Conservation (phyloP, 2,797 vertebrate species). For the Erethizon dorsatum region DNA sequence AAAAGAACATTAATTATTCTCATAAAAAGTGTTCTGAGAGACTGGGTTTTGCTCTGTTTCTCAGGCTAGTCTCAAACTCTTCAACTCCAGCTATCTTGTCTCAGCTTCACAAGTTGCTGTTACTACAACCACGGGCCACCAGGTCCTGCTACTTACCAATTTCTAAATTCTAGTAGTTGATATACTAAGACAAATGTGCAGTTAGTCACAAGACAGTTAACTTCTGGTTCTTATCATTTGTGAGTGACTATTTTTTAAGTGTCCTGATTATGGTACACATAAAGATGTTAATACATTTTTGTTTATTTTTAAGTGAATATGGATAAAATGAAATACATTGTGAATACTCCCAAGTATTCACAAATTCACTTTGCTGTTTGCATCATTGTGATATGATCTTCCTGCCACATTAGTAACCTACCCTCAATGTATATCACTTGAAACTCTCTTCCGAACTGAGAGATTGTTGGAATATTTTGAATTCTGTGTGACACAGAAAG, state of each 20-base stretch:
- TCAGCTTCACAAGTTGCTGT: neutral
- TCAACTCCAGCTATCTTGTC: neutral
- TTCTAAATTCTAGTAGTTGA: slow-evolving; percentile 34
- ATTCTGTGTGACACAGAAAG: slow-evolving; percentile 41
- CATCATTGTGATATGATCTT: slow-evolving; percentile 28
- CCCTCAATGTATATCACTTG: neutral
- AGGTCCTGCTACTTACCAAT: neutral
- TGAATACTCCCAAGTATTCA: slow-evolving; percentile 65
- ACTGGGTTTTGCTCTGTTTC: neutral
- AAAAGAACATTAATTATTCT: neutral
- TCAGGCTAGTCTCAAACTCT: neutral
- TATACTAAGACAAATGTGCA: neutral
- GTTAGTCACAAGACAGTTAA: neutral
- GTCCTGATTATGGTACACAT: neutral
- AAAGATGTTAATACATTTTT: neutral
- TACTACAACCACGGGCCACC: neutral
- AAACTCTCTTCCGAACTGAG: slow-evolving; percentile 47
- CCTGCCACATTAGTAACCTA: neutral
- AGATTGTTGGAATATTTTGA: slow-evolving; percentile 52
- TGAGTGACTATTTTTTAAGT: slow-evolving; percentile 33
- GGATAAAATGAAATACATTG: slow-evolving; percentile 30
- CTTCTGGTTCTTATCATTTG: neutral
- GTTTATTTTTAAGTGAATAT: slow-evolving; percentile 29
- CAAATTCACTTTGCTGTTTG: slow-evolving; percentile 25
- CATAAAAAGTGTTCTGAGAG: neutral